These are phyloP conservation scores for Sterrhoptilus dennistouni DNA, from an alignment of 2,113 vertebrate genomes.

Conservation along the genomic window DNA sequence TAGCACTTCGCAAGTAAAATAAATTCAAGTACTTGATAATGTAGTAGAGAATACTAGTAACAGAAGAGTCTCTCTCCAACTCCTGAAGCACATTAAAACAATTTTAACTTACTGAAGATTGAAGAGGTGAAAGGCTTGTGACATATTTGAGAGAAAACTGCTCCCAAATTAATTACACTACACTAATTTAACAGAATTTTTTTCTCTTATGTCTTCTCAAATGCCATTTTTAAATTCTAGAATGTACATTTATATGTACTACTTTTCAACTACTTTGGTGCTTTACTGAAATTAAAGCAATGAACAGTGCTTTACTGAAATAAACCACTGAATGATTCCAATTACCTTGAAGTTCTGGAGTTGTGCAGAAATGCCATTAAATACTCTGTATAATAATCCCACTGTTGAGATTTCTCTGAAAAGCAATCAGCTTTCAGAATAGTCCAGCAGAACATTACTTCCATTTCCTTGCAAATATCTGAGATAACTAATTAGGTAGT, in stretches of 20 bases:
- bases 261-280: neutral
- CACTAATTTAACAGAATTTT: neutral
- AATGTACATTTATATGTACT: neutral
- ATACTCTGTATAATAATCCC: neutral
- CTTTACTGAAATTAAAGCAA: neutral
- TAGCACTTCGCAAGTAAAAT: neutral
- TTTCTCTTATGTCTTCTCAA: neutral
- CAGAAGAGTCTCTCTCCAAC: neutral
- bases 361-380: neutral
- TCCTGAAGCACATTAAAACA: neutral
- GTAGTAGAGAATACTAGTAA: neutral
- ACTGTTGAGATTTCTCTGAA: neutral
- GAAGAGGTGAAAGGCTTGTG: neutral
- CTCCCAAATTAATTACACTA: neutral
- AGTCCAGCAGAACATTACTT: neutral
- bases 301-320: neutral
- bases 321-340: neutral
- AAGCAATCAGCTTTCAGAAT: neutral
- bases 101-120: neutral
- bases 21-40: neutral
- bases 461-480: neutral
- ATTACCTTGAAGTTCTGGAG: neutral
- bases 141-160: neutral
- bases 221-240: neutral
- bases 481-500: neutral